Base-by-base conservation (phyloP, 2,113 vertebrate genomes). In the Andinoacara biseriatus region DNA sequence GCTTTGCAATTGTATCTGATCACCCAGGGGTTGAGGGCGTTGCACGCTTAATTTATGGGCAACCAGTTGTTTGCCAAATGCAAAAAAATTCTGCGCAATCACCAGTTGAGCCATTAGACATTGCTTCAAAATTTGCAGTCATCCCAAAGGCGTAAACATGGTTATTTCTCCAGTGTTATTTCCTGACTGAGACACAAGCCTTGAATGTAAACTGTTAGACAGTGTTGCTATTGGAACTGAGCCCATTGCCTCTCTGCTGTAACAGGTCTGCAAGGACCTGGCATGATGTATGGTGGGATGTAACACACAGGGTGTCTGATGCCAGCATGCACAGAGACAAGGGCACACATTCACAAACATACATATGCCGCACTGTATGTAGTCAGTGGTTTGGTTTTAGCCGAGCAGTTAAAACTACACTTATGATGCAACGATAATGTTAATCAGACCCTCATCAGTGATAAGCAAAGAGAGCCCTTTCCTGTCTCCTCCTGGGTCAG, bases 161-260 rank as follows among this genome's bases (percentile, higher is more conserved):
- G 9, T 52, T 80, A 26, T 78, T 61, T 43, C 20, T n/a, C 52
- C 33, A 20, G 15, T 67, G 33, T 31, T 59, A 74, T 58, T 86
- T 88, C n/a, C 62, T 62, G 74, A 76, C 43, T 74, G 76, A 80
- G 75, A 84, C 10, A 35, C 72, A 49, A 81, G 76, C 76, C 26
- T 74, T 33, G 43, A 76, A 85, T 87, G 78, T 80, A 85, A 92
- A 91, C 82, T 91, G 86, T 85, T 83, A 83, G 81, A 49, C 63
- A 76, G 82, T 89, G 88, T 87, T 87, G 78, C 69, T 79, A 1
- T 86, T 91, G 86, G 87, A 91, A 82, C 43, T 17, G 62, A 38
- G 88, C 87, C 84, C 81, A 57, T 46, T 58, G 81, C 74, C 31
- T 90, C 81, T 90, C 78, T 75, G 80, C 86, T 83, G 63, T 90